Evolutionary conservation across 2,113 vertebrate genomes (phyloP).

Genomic region (Protobothrops mucrosquamatus): DNA sequence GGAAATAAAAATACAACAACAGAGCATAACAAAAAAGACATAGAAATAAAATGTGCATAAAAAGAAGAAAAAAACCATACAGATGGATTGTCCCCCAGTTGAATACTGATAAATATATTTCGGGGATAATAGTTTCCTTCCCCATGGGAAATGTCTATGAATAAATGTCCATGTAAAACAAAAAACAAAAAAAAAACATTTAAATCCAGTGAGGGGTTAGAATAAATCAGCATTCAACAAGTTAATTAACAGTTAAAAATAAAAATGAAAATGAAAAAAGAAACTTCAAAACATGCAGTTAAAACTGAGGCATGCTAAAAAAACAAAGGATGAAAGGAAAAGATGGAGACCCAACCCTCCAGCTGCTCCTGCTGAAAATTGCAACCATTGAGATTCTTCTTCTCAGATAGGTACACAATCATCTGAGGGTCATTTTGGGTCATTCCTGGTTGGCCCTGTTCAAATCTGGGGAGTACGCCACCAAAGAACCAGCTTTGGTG

Average conservation of each 20-base stretch:
- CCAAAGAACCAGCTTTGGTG: neutral
- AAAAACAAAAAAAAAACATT: neutral
- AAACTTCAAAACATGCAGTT: neutral
- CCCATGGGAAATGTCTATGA: neutral
- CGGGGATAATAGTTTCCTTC: neutral
- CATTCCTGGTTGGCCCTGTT: neutral
- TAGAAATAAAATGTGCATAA: neutral
- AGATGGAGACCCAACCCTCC: neutral
- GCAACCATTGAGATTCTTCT: neutral
- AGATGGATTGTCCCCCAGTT: neutral
- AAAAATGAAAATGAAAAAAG: neutral
- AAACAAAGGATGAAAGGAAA: neutral
- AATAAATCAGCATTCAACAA: neutral
- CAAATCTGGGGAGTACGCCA: neutral
- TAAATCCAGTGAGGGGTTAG: neutral
- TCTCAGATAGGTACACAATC: neutral
- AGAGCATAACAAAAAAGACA: neutral
- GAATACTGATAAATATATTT: neutral
- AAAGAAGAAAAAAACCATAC: neutral
- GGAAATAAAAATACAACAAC: neutral
- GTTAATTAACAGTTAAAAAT: neutral
- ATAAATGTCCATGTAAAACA: neutral
- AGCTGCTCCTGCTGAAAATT: neutral
- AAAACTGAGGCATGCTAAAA: neutral
- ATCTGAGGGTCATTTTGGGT: neutral